A percentile compares a stretch with the other conserved stretches of the same genome.
phyloP scores from a whole-genome alignment of 2,113 vertebrate genomes.

The Halichoeres trimaculatus region DNA sequence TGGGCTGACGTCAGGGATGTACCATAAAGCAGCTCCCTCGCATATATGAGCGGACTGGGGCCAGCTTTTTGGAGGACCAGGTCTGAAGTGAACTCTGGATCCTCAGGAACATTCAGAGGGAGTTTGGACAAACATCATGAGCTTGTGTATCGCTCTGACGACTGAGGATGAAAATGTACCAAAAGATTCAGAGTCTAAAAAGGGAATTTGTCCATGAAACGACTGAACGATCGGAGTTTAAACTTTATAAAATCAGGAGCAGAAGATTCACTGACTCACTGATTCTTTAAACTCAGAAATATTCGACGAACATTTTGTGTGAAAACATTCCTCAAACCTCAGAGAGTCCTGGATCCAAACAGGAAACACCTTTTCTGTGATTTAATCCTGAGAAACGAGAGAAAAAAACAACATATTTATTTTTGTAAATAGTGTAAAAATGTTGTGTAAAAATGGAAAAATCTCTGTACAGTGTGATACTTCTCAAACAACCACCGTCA shows the following conservation, averaged over 20 bases:
- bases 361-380: slow-evolving; percentile 3
- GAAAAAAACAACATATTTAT: slow-evolving; percentile 72
- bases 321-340: slow-evolving; percentile 1
- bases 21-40: slow-evolving; percentile 91
- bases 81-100: neutral
- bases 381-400: slow-evolving; percentile 32
- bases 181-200: slow-evolving; percentile 6
- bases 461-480: slow-evolving; percentile 27
- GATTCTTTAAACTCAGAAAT: neutral
- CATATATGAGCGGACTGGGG: slow-evolving; percentile 75
- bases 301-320: neutral
- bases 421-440: slow-evolving; percentile 71
- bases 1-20: slow-evolving; percentile 83
- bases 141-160: slow-evolving; percentile 6
- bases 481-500: slow-evolving; percentile 32
- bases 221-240: too few relatives aligned
- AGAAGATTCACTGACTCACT: neutral
- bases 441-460: slow-evolving; percentile 37
- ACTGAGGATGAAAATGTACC: neutral
- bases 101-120: neutral
- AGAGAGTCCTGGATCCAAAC: slow-evolving; percentile 12
- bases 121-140: slow-evolving; percentile 1
- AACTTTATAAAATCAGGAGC: slow-evolving; percentile 1
- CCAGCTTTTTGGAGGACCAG: too few relatives aligned
- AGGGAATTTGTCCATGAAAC: slow-evolving; percentile 4